Base-by-base conservation (phyloP, 2,797 vertebrate genomes). In the Enteromius afrohamiltoni region DNA sequence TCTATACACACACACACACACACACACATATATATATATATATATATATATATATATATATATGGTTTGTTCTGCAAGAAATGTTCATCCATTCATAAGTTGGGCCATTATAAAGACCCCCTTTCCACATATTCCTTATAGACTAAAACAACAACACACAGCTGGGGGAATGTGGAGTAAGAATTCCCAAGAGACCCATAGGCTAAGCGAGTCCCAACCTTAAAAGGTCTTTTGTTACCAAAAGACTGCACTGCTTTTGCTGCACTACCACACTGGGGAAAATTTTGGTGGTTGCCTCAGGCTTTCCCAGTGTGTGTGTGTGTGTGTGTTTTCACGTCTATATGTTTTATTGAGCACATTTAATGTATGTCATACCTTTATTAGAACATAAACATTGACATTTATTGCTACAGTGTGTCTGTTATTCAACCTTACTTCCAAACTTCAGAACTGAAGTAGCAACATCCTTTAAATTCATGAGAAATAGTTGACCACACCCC, bases 161-260 rank as follows among this genome's bases (percentile, higher is more conserved):
- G 73, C 75, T 90, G 53, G 71, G 68, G 86, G 88, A 89, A 71
- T 86, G 84, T 88, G 83, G 83, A 88, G 85, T 88, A 78, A 65
- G 60, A 65, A 85, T 83, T 91, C 90, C 87, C 89, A 49, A 75
- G 87, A 85, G 90, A 91, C 68, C 45, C 79, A 75, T n/a, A 65
- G 87, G 86, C 86, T 87, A 70, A 89, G 88, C 82, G 82, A 85
- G 86, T 73, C 81, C 78, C 81, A 79, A 91, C 91, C 92, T 93
- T 94, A 94, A 92, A 93, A 92, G 92, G 93, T 88, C 88, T 91
- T 88, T 89, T 85, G 85, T 88, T 86, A 86, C 80, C 87, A 65
- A 75, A 73, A 37, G 37, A 7, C 37, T 37, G 37, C 37, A 37
- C 37, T 37, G 83, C 31, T 49, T 85, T 91, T 53, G 82, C 79